These are phyloP conservation scores for Lepidocyrtoides sp. DNA, from an alignment of 2,888 invertebrate species.

Conservation along the genomic window DNA sequence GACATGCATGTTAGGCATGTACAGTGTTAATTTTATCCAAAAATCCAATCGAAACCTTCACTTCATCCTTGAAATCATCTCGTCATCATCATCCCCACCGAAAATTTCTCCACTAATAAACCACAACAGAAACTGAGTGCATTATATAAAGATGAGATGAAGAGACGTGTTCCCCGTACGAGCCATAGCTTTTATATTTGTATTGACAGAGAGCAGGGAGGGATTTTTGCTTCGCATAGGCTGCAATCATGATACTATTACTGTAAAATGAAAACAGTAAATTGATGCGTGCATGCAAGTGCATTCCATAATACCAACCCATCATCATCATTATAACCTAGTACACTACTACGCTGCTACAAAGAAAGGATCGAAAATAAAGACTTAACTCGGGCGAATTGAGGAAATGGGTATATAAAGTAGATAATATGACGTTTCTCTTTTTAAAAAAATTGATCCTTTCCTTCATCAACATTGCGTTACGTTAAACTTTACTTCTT, in stretches of 20 bases:
- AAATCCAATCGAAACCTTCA: slow-evolving; percentile 70
- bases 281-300: slow-evolving; percentile 58
- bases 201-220: neutral
- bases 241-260: slow-evolving; percentile 73
- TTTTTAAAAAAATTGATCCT: neutral
- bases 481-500: too few relatives aligned
- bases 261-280: slow-evolving; percentile 72
- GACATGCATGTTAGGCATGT: too few relatives aligned
- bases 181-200: neutral
- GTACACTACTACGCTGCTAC: neutral
- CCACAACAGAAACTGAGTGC: slow-evolving; percentile 60
- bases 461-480: neutral
- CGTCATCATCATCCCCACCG: slow-evolving; percentile 53
- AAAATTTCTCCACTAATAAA: slow-evolving; percentile 75
- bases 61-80: slow-evolving; percentile 51
- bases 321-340: neutral
- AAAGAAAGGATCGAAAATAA: too few relatives aligned
- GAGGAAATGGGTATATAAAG: slow-evolving; percentile 6
- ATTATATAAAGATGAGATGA: too few relatives aligned
- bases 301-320: slow-evolving; percentile 23
- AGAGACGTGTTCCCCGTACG: neutral
- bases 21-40: slow-evolving; percentile 60
- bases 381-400: neutral
- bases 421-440: slow-evolving; percentile 11
- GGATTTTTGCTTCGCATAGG: slow-evolving; percentile 30